Conservation (phyloP, 2,888 invertebrate genomes). For the Acronicta leporina region DNA sequence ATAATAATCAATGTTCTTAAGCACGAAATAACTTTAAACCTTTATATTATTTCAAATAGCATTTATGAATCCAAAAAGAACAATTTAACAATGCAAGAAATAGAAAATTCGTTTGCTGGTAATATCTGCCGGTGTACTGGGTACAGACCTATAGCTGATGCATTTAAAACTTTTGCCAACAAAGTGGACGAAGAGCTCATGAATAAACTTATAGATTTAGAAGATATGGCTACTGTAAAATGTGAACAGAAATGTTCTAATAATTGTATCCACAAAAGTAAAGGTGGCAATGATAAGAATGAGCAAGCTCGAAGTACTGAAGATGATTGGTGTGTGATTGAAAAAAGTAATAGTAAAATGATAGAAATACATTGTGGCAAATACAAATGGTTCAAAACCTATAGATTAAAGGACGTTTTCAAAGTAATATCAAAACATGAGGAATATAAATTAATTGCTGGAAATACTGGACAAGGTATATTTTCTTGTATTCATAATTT, state of each 20-base stretch:
- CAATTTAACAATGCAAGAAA: constrained; percentile 89
- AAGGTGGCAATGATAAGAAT: constrained; percentile 21
- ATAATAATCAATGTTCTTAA: no score
- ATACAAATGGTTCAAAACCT: constrained; percentile 86
- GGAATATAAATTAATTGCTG: constrained; percentile 90
- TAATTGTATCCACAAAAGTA: constrained; percentile 65
- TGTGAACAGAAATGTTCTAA: constrained; percentile 65
- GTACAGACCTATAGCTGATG: constrained; percentile 93
- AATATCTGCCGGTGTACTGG: constrained; percentile 95
- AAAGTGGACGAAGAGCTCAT: constrained; percentile 87
- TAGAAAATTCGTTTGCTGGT: constrained; percentile 93
- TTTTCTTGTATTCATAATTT: neutral
- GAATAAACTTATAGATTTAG: constrained; percentile 85
- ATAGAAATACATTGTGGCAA: constrained; percentile 82
- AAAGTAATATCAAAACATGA: constrained; percentile 68
- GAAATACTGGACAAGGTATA: constrained; percentile 93
- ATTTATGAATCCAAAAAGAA: constrained; percentile 83
- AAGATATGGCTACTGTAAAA: constrained; percentile 75
- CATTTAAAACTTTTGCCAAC: constrained; percentile 92
- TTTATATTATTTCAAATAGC: constrained; percentile 63
- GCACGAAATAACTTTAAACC: no score
- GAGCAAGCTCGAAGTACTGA: constrained; percentile 60
- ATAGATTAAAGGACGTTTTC: constrained; percentile 83
- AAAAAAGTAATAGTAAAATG: constrained; percentile 74
- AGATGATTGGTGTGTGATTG: constrained; percentile 53